Evolutionary conservation across 30 jellyfish, hydroid and myxozoan genomes (phyloP).

Genomic region (Chrysaora quinquecirrha): DNA sequence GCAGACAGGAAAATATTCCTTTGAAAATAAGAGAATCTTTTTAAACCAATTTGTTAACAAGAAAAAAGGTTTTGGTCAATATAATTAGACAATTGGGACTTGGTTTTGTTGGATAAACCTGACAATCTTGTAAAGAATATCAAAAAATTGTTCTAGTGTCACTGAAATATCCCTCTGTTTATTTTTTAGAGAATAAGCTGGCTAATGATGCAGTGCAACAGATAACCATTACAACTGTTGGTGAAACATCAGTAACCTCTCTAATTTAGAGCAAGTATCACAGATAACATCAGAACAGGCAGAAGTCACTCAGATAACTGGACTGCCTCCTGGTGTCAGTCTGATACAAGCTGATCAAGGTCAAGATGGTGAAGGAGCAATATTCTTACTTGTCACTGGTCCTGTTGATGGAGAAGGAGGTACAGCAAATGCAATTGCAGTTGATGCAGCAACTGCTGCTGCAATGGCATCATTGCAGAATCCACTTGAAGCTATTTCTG

Average conservation of each 20-base stretch:
- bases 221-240: constrained; percentile 39
- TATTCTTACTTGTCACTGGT: constrained; percentile 77
- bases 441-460: constrained; percentile 77
- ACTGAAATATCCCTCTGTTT: too few relatives aligned
- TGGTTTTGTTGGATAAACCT: too few relatives aligned
- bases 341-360: constrained; percentile 76
- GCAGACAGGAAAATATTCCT: too few relatives aligned
- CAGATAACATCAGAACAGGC: constrained; percentile 61
- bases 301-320: constrained; percentile 55
- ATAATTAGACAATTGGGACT: too few relatives aligned
- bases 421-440: constrained; percentile 71
- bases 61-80: too few relatives aligned
- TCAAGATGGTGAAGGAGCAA: constrained; percentile 74
- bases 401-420: constrained; percentile 79
- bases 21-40: too few relatives aligned
- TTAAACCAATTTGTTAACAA: too few relatives aligned
- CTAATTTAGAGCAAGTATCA: constrained; percentile 46
- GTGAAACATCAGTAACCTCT: constrained; percentile 32
- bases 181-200: background rate
- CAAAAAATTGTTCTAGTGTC: too few relatives aligned
- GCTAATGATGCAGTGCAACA: background rate
- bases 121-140: too few relatives aligned
- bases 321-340: constrained; percentile 78
- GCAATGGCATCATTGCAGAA: constrained; percentile 70
- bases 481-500: constrained; percentile 68